Conservation (phyloP, 2,888 invertebrate genomes). For the Sesia bembeciformis region DNA sequence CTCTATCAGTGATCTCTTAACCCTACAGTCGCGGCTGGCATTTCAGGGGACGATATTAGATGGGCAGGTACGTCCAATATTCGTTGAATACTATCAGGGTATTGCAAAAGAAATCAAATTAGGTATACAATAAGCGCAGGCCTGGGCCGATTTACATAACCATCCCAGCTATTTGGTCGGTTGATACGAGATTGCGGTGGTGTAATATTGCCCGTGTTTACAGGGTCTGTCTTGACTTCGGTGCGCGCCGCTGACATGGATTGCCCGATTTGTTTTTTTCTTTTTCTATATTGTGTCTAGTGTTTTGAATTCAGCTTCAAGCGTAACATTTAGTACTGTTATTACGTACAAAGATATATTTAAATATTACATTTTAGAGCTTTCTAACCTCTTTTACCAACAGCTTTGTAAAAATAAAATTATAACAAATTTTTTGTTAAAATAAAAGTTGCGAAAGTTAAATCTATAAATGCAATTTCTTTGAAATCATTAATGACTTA, state of each 20-base stretch:
- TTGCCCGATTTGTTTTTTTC: not conserved
- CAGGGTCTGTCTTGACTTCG: slow-evolving; percentile 25
- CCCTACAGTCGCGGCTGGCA: slow-evolving; percentile 46
- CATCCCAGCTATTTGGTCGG: slow-evolving; percentile 65
- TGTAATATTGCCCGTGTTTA: slow-evolving; percentile 59
- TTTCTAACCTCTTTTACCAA: too few species aligned
- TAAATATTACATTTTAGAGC: too few species aligned
- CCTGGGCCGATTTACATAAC: slow-evolving; percentile 69
- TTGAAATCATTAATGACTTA: too few species aligned
- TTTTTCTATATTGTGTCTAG: not conserved
- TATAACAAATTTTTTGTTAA: too few species aligned
- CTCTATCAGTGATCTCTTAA: slow-evolving; percentile 63
- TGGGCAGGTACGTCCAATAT: slow-evolving; percentile 60
- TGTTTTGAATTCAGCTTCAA: not conserved
- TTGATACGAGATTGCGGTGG: slow-evolving; percentile 66
- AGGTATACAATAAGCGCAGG: slow-evolving; percentile 71
- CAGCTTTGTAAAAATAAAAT: too few species aligned
- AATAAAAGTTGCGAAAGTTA: too few species aligned
- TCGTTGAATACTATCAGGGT: slow-evolving; percentile 64
- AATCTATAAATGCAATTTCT: too few species aligned
- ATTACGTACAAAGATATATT: too few species aligned
- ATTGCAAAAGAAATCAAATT: slow-evolving; percentile 72
- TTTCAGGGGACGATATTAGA: slow-evolving; percentile 49
- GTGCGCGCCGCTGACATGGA: not conserved
- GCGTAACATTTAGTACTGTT: not conserved